Evolutionary conservation across 2,888 invertebrate genomes (phyloP).

Genomic region (Drosophila mayaguana): DNA sequence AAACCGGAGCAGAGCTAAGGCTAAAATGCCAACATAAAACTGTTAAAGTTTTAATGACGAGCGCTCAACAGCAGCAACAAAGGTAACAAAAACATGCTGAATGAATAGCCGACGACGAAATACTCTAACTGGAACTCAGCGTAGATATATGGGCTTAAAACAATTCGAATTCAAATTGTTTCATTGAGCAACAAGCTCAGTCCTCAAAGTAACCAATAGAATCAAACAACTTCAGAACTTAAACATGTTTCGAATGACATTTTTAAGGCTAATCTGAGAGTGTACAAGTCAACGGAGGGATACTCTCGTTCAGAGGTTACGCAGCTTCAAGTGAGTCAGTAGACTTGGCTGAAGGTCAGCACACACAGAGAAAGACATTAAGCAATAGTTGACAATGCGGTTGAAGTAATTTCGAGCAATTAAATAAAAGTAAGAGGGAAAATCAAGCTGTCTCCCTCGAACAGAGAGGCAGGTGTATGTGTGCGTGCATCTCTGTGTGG

Average conservation of each 20-base stretch:
- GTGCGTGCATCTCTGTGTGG: slow-evolving; percentile 8
- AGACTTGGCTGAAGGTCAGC: not conserved
- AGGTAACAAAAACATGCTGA: not conserved
- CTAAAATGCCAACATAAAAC: slow-evolving; percentile 66
- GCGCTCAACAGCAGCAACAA: slow-evolving; percentile 27
- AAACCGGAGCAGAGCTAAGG: slow-evolving; percentile 41
- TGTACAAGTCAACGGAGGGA: not conserved
- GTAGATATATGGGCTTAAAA: too few species aligned
- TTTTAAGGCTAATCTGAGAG: not conserved
- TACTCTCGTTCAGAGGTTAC: not conserved
- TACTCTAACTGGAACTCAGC: not conserved
- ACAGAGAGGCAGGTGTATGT: slow-evolving; percentile 19
- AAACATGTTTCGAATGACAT: not conserved
- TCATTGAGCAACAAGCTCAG: too few species aligned
- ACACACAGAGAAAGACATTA: slow-evolving; percentile 65
- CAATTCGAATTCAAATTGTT: too few species aligned
- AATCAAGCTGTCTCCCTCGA: not conserved
- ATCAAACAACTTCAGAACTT: not conserved
- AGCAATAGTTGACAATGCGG: slow-evolving; percentile 76
- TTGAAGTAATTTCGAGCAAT: slow-evolving; percentile 74
- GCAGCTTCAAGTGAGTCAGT: not conserved
- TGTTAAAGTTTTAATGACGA: slow-evolving; percentile 78
- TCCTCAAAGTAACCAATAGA: too few species aligned
- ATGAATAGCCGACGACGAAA: not conserved
- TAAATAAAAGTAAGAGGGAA: slow-evolving; percentile 54